These are phyloP conservation scores for Artemia franciscana DNA, from an alignment of 1,140 invertebrate species.

Conservation along the genomic window DNA sequence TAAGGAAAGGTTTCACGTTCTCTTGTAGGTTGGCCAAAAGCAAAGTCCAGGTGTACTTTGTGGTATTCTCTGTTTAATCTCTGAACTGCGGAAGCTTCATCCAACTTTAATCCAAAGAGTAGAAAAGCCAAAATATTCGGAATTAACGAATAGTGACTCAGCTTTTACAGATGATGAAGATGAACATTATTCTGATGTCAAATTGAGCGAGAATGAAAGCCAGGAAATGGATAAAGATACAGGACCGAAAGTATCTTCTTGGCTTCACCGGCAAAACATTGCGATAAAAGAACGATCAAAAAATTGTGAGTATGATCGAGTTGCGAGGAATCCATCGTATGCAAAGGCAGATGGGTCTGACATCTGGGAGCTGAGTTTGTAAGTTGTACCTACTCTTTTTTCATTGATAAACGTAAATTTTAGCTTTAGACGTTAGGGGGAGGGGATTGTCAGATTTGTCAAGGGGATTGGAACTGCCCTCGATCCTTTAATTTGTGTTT, in stretches of 20 bases:
- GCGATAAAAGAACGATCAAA: conserved; percentile 2
- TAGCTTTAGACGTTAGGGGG: no score
- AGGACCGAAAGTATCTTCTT: conserved; percentile 15
- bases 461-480: no score
- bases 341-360: conserved; percentile 4
- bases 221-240: conserved; percentile 10
- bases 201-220: conserved; percentile 18
- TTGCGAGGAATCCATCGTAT: conserved; percentile 6
- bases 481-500: no score
- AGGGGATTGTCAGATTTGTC: no score
- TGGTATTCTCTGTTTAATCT: conserved; percentile 52
- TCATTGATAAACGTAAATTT: no score
- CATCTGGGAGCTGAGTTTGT: neutral
- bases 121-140: conserved; percentile 2
- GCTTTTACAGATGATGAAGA: conserved; percentile 20
- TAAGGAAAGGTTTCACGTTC: neutral
- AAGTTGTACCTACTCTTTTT: neutral
- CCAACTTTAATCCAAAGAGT: conserved; percentile 12
- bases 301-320: neutral
- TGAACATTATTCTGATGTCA: conserved; percentile 19
- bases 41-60: conserved; percentile 37
- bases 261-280: conserved; percentile 18
- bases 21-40: conserved; percentile 23
- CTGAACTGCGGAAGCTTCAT: conserved; percentile 31
- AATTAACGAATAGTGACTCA: neutral